A percentile compares a stretch with the other conserved stretches of the same genome.
Conservation (phyloP, 2,113 vertebrate genomes). For the Gila orcuttii region DNA sequence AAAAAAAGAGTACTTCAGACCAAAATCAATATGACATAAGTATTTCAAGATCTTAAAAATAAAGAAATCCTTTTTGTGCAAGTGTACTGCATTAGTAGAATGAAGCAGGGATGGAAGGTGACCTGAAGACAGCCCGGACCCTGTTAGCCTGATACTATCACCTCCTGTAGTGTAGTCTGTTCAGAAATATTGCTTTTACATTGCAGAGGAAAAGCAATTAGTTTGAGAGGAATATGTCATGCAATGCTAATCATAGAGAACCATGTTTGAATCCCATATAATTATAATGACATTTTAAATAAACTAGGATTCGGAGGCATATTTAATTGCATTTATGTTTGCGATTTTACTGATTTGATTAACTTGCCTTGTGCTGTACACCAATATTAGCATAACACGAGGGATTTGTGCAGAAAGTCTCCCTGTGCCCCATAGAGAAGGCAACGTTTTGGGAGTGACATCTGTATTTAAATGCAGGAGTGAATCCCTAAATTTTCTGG, state of each 20-base stretch:
- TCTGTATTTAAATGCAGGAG: background rate
- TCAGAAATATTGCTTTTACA: background rate
- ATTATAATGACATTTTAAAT: constrained; percentile 2
- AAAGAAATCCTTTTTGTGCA: background rate
- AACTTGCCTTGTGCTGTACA: background rate
- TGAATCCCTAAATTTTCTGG: no score
- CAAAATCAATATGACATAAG: background rate
- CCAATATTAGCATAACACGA: background rate
- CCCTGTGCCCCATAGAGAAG: background rate
- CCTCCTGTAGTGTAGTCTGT: background rate
- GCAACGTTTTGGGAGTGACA: background rate
- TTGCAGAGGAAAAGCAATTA: background rate
- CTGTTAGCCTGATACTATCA: background rate
- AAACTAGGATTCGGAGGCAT: background rate
- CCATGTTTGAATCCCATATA: background rate
- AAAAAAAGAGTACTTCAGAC: background rate
- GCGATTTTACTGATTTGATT: constrained; percentile 3
- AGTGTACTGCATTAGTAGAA: background rate
- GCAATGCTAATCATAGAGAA: background rate
- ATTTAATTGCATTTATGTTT: background rate
- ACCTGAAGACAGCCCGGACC: background rate
- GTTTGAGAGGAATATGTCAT: background rate
- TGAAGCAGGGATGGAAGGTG: background rate
- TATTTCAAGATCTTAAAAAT: background rate
- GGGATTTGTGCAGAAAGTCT: background rate